phyloP scores from a whole-genome alignment of 2,797 vertebrate genomes.

The Crocodylus rhombifer region DNA sequence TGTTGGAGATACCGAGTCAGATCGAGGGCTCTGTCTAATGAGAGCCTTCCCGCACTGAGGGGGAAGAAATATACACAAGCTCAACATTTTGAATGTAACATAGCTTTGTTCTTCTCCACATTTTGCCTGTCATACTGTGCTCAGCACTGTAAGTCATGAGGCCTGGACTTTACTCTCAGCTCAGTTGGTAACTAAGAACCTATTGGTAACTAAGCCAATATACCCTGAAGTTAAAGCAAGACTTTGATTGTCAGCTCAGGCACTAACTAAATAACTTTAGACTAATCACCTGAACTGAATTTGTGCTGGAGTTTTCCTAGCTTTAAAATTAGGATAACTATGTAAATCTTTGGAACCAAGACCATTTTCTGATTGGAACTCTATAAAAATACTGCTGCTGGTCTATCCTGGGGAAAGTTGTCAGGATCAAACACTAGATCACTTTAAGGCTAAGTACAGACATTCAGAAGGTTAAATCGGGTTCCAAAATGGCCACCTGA shows the following conservation, averaged over 20 bases:
- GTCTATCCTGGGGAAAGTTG: no score
- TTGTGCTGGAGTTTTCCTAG: not conserved
- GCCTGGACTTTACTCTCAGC: not conserved
- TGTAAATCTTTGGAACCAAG: not conserved
- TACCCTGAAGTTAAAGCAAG: not conserved
- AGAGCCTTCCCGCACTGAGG: constrained; percentile 47
- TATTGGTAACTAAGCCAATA: not conserved
- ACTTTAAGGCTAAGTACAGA: no score
- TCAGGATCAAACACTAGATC: not conserved
- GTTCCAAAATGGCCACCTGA: no score
- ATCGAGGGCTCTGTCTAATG: constrained; percentile 68
- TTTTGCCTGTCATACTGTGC: not conserved
- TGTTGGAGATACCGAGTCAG: constrained; percentile 79
- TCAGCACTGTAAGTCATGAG: not conserved
- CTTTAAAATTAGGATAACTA: not conserved
- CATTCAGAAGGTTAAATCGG: no score
- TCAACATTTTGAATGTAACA: not conserved
- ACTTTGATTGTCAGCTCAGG: not conserved
- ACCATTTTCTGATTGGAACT: not conserved
- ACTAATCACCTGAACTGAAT: not conserved
- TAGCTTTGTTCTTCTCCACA: not conserved
- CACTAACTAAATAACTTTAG: not conserved
- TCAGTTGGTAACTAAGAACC: not conserved
- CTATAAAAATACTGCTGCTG: not conserved
- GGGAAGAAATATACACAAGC: not conserved